Evolutionary conservation across 2,888 invertebrate species (phyloP), one percentile per base, ranked within the genome.

Genomic region (Galerucella calmariensis): DNA sequence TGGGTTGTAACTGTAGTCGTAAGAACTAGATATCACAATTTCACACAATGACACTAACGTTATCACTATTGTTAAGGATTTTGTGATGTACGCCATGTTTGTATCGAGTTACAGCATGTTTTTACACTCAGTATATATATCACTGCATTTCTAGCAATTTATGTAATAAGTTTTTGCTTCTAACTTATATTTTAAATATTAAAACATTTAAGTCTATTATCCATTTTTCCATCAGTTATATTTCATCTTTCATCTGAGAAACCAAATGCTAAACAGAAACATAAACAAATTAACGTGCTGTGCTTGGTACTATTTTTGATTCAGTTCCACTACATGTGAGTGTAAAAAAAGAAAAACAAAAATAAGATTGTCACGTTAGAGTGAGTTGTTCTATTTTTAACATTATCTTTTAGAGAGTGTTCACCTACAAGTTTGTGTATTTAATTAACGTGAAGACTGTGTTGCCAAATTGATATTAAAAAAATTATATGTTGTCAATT

Each of bases 11-110:
- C 72, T 74, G 66, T 74, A 74, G 12, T 77, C 73, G 67, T 75
- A 69, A 14, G 61, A 16, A 48, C 58, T 62, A 5, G 74, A 72
- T 67, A 65, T 12, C 24, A 65, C 27, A 35, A 61, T 14, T 48
- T 56, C 14, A 51, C 53, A 16, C 48, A 69, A 69, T 53, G 75
- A 71, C 11, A 68, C n/a, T 68, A 77, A 71, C 77, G 82, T 81
- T 65, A 79, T 79, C 72, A 82, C 79, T 48, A 82, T 77, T 20
- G 81, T 82, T 61, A 83, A 68, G n/a, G 80, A 79, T 73, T 79
- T 80, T 1, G 79, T 78, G 16, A 79, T 77, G 65, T 78, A 78
- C 1, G 76, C 74, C 81, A 81, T 81, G 14, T 69, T 68, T 67
- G 12, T 27, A 24, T 51, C 11, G 27, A 73, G 12, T 65, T 51